phyloP scores from a whole-genome alignment of 2,797 vertebrate genomes.

The Karalla daura region DNA sequence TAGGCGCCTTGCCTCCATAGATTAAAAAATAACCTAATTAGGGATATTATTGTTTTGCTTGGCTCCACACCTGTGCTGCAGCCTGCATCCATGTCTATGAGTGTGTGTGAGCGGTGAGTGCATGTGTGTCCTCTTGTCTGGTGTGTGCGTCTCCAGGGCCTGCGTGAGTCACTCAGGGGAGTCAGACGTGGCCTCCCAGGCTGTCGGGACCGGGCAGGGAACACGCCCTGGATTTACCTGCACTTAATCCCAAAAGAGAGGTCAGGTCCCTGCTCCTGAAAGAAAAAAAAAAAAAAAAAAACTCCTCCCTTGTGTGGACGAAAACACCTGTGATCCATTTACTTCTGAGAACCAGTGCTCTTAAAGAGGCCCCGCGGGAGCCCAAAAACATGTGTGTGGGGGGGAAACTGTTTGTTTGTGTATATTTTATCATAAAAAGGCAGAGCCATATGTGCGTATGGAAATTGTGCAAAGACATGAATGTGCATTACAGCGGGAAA shows the following conservation, averaged over 20 bases:
- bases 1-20: constrained; percentile 72
- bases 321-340: constrained; percentile 77
- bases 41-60: constrained; percentile 77
- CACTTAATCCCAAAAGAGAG: constrained; percentile 73
- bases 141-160: constrained; percentile 58
- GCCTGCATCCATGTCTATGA: constrained; percentile 33
- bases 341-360: constrained; percentile 55
- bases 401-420: constrained; percentile 54
- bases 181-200: constrained; percentile 65
- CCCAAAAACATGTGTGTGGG: constrained; percentile 38
- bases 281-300: too few relatives aligned
- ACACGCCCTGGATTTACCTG: constrained; percentile 68
- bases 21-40: constrained; percentile 81
- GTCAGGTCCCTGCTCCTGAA: constrained; percentile 62
- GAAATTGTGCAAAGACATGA: constrained; percentile 14
- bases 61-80: constrained; percentile 71
- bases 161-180: constrained; percentile 61
- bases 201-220: constrained; percentile 38
- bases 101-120: constrained; percentile 23
- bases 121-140: constrained; percentile 34
- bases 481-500: constrained; percentile 34
- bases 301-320: constrained; percentile 48
- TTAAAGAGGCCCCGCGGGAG: constrained; percentile 65
- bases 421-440: constrained; percentile 53
- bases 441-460: constrained; percentile 30